Conservation (phyloP, 2,113 vertebrate species). For the Camelus dromedarius region DNA sequence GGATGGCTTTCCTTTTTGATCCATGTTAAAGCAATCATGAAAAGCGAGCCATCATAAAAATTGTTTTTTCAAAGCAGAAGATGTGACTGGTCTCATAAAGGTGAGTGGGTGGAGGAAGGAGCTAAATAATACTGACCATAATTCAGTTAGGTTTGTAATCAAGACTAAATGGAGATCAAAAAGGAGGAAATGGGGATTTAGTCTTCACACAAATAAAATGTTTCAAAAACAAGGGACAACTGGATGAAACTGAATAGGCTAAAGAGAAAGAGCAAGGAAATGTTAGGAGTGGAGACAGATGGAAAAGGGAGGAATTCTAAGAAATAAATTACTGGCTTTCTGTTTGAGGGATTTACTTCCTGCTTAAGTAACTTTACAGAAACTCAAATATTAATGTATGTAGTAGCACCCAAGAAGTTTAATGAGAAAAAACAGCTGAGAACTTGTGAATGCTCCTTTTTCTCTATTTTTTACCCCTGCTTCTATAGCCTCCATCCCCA, state of each 20-base stretch:
- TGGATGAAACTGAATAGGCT: constrained; percentile 58
- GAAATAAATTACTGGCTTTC: constrained; percentile 6
- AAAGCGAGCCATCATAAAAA: constrained; percentile 8
- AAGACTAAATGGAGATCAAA: constrained; percentile 73
- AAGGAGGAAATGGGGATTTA: constrained; percentile 68
- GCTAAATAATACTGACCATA: constrained; percentile 41
- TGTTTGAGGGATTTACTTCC: not conserved
- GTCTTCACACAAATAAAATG: constrained; percentile 73
- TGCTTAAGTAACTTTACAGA: constrained; percentile 50
- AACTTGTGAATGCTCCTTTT: not conserved
- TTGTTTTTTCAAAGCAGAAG: constrained; percentile 32
- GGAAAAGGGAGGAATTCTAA: constrained; percentile 33
- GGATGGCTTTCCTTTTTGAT: not conserved
- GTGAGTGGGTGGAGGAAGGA: constrained; percentile 70
- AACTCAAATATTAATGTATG: not conserved
- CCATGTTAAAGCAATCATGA: constrained; percentile 31
- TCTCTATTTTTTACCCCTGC: not conserved
- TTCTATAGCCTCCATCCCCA: fast-evolving
- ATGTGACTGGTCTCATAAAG: constrained; percentile 56
- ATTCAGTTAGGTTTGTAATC: constrained; percentile 75
- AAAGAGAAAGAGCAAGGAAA: constrained; percentile 4
- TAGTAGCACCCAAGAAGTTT: not conserved
- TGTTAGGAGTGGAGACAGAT: not conserved
- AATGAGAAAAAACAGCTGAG: not conserved
- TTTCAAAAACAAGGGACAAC: constrained; percentile 55